Base-by-base conservation (phyloP, 92 coral and sea anemone genomes). In the Porites divaricata region DNA sequence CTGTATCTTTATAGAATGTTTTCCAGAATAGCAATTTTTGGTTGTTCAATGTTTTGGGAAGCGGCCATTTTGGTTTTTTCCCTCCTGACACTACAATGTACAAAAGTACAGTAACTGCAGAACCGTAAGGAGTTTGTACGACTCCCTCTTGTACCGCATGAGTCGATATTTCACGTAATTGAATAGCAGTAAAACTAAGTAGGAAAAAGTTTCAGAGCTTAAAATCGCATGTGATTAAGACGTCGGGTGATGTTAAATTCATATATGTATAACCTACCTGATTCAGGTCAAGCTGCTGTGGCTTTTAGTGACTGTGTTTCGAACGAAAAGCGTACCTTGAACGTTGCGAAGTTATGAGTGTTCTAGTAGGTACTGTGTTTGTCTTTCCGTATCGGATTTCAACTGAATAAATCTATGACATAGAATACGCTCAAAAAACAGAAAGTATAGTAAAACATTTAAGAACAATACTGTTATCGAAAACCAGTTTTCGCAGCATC, bases 331-430 rank as follows among this genome's bases (percentile, higher is more conserved):
- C 48, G 51, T 20, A 26, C 50, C 63, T 78, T 65, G 72, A 21
- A 23, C 48, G 15, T 52, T 59, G 56, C 22, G 23, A 24, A 64
- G 65, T 23, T 61, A 12, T 19, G 22, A 70, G 23, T 15, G 53
- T 22, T 78, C 23, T 49, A 48, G 73, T n/a, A 61, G 24, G 73
- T 35, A 51, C 24, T 63, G 22, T 59, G 57, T 24, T 65, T 54
- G 63, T 24, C 2, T 66, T 69, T 9, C 19, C 66, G 73, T 78
- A 78, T 78, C 70, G 62, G 23, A 66, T 78, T 78, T 78, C 83
- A 78, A 23, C 72, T 78, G 83, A 65, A 78, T 65, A 78, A 41
- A 78, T 78, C 66, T 66, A 66, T 49, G 72, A 41, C 41, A 77
- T 77, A 65, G 50, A 65, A 78, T 63, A 78, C 45, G 23, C 72